Evolutionary conservation across 2,113 vertebrate genomes (phyloP), one percentile per base, ranked within the genome.

Genomic region (Tragelaphus buxtoni): DNA sequence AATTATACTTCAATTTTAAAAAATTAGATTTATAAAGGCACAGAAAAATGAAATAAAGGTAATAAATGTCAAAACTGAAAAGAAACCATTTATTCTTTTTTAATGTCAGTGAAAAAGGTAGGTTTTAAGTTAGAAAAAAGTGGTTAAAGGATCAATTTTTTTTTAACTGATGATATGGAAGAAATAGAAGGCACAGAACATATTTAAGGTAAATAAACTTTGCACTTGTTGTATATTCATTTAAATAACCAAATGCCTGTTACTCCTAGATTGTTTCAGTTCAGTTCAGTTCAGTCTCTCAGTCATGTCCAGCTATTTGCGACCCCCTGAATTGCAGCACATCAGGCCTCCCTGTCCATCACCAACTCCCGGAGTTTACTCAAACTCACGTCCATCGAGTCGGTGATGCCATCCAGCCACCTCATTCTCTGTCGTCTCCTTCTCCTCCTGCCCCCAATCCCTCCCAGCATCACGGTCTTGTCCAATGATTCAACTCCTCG

Each of bases 151-250:
- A 79, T 39, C 55, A 53, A 20, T 55, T 65, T 28, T 53, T 96
- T 49, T 13, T 4, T 32, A 88, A 81, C n/a, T 45, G 5, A 61
- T 88, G 5, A 61, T 30, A 32, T 11, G 30, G 35, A 92, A 86
- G 77, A 47, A 89, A 90, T 47, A 90, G 76, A 94, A 39, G 51
- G 86, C 94, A 42, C 4, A 58, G 39, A 81, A 95, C 69, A 42
- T 81, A 61, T 28, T 56, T 88, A 63, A 80, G 53, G 39, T 88
- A 88, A 96, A 93, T 63, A 74, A 35, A 20, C 22, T 42, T 87
- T 47, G 1, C 10, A 24, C 28, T 83, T 65, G 53, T 9, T 80
- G 10, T 3, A 30, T 77, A n/a, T 88, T 74, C 22, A 93, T 76
- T 82, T 14, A 95, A 85, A 91, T 45, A 60, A 30, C 12, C 13